Base-by-base conservation (phyloP, 2,797 vertebrate genomes). In the Chlorospingus flavigularis region DNA sequence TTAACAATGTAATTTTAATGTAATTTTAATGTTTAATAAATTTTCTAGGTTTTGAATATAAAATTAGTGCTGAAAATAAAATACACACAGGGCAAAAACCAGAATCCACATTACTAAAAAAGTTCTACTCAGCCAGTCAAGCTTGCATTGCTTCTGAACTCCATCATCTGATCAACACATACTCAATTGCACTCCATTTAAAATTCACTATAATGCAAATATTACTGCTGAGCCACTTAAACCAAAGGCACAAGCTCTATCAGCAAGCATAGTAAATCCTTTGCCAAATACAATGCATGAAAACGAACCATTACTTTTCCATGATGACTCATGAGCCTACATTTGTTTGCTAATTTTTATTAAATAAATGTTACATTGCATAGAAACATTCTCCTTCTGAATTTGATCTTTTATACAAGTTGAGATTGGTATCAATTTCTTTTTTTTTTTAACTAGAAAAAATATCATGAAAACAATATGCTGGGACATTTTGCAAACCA, bases 281-380 rank as follows among this genome's bases (percentile, higher is more conserved):
- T 88, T 68, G 53, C 70, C 75, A 94, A 94, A 93, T 21, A 72
- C 13, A 61, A 45, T 16, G 35, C 58, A 84, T 3, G 9, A 88
- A 95, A 94, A 81, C 1, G 12, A 93, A 81, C 47, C 57, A 65
- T 70, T 90, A 82, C 91, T 95, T 89, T 92, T 20, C 47, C 42
- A 14, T 25, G 53, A 73, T 75, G 72, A 94, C 30, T 84, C 68
- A 81, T 3, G 9, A 79, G 54, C 43, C 68, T 73, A 74, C 6
- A 2, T 54, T 90, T 86, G 50, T 83, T 71, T 76, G 55, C 37
- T 76, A 68, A 17, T 16, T 93, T 89, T 88, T 81, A 96, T 85
- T 87, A 66, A 70, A 89, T 77, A 94, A 94, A 91, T 63, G 78
- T 60, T 68, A 74, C 28, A 21, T 66, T 92, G 61, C n/a, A 86